Base-by-base conservation (phyloP, 2,797 vertebrate species). In the Myotis pilosus region DNA sequence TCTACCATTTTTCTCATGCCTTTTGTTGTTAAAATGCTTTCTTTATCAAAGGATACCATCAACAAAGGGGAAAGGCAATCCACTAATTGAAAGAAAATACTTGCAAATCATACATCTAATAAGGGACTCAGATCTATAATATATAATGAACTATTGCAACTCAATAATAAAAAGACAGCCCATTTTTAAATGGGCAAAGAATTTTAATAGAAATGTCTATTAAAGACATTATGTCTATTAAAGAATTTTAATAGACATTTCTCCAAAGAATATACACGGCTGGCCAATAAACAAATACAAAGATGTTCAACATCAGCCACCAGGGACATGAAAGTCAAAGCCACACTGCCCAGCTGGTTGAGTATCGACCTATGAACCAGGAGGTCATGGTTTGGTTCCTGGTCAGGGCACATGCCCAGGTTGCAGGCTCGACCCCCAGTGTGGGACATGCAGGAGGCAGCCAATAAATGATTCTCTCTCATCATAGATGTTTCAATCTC, bases 1-100 rank as follows among this genome's bases (percentile, higher is more conserved):
- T 60, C 91, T 47, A 95, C 33, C 44, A 36, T 89, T 75, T 22
- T 55, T 78, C 72, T 44, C 3, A 12, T 55, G 85, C 92, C 87
- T 94, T 53, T 87, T 60, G 0, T 19, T 30, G 41, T 28, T 49
- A 72, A 92, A 93, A 95, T 28, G 62, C 60, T 75, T 55, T 86
- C 82, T 89, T 87, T 80, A 85, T 55, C 85, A 72, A 96, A 80
- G 64, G 66, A 91, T 47, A 47, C 47, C 71, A 92, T 68, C 71
- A 55, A 83, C 33, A 79, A 2, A 36, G 44, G 44, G 7, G 66
- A 91, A 93, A 87, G 36, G 49, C 16, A 33, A 62, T 15, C n/a
- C 55, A 36, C 5, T 53, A 79, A 72, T 3, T 41, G 11, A 25
- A 55, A 69, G n/a, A 74, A 41, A 91, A 79, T 25, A 57, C 17